Percentiles rank a stretch among this genome's conserved stretches.
Conservation (phyloP, 92 coral and sea anemone species). For the Siderastrea siderea region DNA sequence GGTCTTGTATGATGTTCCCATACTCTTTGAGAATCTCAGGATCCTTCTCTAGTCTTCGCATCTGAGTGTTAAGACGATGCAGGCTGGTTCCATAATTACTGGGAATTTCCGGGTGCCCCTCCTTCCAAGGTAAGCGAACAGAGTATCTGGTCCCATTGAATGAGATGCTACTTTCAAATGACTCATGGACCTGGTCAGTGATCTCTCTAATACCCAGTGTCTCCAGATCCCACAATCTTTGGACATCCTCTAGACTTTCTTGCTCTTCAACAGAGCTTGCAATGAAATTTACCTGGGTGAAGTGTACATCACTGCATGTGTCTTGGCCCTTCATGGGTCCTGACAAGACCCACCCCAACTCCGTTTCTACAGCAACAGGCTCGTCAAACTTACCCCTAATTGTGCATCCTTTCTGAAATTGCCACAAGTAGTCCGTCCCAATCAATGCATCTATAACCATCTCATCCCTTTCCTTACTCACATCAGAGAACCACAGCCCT, state of each 20-base stretch:
- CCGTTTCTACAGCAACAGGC: no score
- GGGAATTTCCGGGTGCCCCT: no score
- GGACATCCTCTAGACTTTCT: slow-evolving; percentile 11
- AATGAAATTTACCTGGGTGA: slow-evolving; percentile 10
- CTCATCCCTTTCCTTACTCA: slow-evolving; percentile 21
- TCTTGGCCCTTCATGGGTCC: no score
- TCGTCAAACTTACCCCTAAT: no score
- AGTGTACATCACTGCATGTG: no score
- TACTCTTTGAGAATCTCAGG: no score
- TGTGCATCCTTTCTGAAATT: no score
- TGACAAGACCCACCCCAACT: no score
- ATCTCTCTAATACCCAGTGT: slow-evolving; percentile 54
- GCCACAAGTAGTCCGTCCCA: not conserved
- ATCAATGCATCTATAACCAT: slow-evolving; percentile 58
- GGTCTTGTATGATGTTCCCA: no score
- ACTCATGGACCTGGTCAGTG: slow-evolving; percentile 31
- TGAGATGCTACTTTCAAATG: not conserved
- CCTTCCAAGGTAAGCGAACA: slow-evolving; percentile 30
- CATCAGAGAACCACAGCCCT: slow-evolving; percentile 66
- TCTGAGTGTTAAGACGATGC: no score
- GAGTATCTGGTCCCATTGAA: slow-evolving; percentile 25
- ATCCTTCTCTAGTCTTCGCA: no score
- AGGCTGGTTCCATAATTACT: no score
- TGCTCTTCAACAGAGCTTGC: not conserved
- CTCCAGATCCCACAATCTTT: slow-evolving; percentile 64